These are phyloP conservation scores for Micropoecilia bifurca DNA, from an alignment of 2,797 vertebrate genomes.

Conservation along the genomic window DNA sequence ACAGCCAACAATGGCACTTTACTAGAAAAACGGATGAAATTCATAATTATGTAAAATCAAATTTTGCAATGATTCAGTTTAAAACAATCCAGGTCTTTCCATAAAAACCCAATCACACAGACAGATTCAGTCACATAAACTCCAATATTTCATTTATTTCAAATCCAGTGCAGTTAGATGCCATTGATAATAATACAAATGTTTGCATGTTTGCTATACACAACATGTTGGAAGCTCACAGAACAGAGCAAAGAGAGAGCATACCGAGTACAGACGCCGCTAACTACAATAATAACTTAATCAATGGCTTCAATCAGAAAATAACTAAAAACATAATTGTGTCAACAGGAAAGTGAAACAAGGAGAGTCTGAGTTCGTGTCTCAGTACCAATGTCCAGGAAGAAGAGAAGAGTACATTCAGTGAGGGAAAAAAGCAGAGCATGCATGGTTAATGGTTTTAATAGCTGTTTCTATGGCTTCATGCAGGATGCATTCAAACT, in stretches of 20 bases:
- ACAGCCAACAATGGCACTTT: neutral
- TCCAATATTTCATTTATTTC: neutral
- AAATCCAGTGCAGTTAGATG: neutral
- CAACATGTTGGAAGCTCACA: neutral
- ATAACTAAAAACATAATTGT: neutral
- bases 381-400: neutral
- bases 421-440: neutral
- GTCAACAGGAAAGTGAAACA: neutral
- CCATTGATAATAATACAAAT: neutral
- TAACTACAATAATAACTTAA: neutral
- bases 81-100: neutral
- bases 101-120: neutral
- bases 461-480: neutral
- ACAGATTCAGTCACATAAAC: neutral
- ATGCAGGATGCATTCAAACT: neutral
- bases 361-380: neutral
- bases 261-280: neutral
- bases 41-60: neutral
- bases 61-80: neutral
- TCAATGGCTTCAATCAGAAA: neutral
- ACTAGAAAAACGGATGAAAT: neutral
- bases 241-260: neutral
- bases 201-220: too few relatives aligned
- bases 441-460: neutral
- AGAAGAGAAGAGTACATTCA: neutral